phyloP scores from a whole-genome alignment of 2,113 vertebrate genomes.

The Caranx melampygus region DNA sequence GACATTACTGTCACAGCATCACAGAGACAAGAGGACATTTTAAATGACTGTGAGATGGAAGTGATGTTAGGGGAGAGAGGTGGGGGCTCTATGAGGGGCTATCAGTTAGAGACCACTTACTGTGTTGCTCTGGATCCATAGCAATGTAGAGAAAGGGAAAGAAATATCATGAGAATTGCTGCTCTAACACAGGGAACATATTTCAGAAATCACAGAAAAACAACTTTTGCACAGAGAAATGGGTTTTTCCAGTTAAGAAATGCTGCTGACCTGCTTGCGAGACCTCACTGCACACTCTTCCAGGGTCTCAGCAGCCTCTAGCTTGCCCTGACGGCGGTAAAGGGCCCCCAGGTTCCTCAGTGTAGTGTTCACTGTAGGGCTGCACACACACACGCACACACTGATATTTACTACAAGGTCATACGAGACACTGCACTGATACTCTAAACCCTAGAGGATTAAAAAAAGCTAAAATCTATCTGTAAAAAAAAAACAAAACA shows the following conservation, averaged over 20 bases:
- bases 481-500: no score
- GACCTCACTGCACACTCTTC: constrained; percentile 92
- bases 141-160: constrained; percentile 75
- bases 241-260: background rate
- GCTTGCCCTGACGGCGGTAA: constrained; percentile 93
- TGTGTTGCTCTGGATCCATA: constrained; percentile 85
- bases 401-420: background rate
- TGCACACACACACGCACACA: constrained; percentile 34
- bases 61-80: constrained; percentile 59
- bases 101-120: constrained; percentile 79
- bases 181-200: constrained; percentile 12
- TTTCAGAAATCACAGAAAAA: constrained; percentile 37
- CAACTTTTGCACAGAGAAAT: constrained; percentile 26
- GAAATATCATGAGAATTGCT: constrained; percentile 74
- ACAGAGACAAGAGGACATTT: constrained; percentile 25
- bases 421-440: background rate
- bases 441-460: background rate
- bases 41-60: constrained; percentile 57
- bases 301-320: constrained; percentile 93
- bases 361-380: constrained; percentile 88
- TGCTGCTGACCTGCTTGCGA: constrained; percentile 88
- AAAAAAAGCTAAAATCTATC: background rate
- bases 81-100: constrained; percentile 47
- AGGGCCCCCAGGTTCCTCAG: constrained; percentile 92
- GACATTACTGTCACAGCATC: constrained; percentile 8